A percentile compares a stretch with the other conserved stretches of the same genome.
Conservation (phyloP, 2,113 vertebrate genomes). For the Oxyura jamaicensis region DNA sequence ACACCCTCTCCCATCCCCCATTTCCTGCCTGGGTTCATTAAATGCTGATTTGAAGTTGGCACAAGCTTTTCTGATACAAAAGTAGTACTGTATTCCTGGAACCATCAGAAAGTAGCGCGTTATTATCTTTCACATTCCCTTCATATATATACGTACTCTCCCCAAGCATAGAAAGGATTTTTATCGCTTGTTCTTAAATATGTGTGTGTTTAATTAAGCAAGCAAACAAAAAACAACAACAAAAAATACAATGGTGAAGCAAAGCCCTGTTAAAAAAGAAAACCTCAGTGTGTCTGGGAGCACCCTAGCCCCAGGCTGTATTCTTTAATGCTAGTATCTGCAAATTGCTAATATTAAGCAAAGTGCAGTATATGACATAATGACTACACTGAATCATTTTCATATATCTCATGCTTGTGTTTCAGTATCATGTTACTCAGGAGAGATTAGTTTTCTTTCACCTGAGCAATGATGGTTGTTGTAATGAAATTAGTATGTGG, state of each 20-base stretch:
- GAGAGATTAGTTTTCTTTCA: neutral
- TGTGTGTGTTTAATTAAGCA: slow-evolving; percentile 14
- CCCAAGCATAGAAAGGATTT: slow-evolving; percentile 41
- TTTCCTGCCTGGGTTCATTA: slow-evolving; percentile 88
- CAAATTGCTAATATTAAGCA: slow-evolving; percentile 23
- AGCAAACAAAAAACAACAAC: neutral
- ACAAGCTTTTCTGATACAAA: slow-evolving; percentile 78
- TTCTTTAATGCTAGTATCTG: slow-evolving; percentile 14
- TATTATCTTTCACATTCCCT: slow-evolving; percentile 79
- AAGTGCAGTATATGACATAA: neutral
- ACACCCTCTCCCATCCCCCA: slow-evolving; percentile 74
- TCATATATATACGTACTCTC: slow-evolving; percentile 53
- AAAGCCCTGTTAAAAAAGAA: neutral
- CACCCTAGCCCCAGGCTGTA: neutral
- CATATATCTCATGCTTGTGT: neutral
- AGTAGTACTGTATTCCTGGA: slow-evolving; percentile 77
- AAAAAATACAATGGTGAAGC: neutral
- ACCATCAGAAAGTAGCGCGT: slow-evolving; percentile 72
- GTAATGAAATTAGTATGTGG: neutral
- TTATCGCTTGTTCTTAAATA: slow-evolving; percentile 31
- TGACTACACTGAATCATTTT: neutral
- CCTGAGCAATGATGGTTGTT: neutral
- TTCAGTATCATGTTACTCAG: neutral
- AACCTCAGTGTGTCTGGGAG: neutral
- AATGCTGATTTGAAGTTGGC: slow-evolving; percentile 79